Evolutionary conservation across 2,113 vertebrate genomes (phyloP), one percentile per base, ranked within the genome.

Genomic region (Phyllopteryx taeniolatus): DNA sequence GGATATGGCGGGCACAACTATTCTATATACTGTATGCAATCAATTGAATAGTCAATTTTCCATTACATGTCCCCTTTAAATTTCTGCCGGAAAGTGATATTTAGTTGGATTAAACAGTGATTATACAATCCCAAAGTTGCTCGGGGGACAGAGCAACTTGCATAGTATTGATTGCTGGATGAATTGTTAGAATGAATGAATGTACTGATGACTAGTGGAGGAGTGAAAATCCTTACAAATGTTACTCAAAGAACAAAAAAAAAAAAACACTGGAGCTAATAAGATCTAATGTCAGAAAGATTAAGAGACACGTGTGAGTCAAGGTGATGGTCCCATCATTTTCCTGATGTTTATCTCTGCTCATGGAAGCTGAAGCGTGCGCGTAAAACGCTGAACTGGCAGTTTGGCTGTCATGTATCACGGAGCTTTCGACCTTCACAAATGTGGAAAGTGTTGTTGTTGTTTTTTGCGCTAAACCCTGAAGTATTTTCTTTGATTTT

Each of bases 371-470:
- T 0, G 20, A 65, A n/a, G 39, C 62, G 65, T 11, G 72, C 35
- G 70, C 67, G n/a, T 17, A 35, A 77, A 88, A 67, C 31, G 83
- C 82, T 87, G 86, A 86, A 76, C 80, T 76, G 8, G 78, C 75
- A 39, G 77, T 74, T 77, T 76, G 71, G 73, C 77, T 72, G 86
- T 81, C 79, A 86, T 65, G 78, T 78, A 79, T 87, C 83, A 79
- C 78, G 71, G 83, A 81, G 80, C 80, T 70, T 82, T 83, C 69
- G 76, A 86, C 74, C 86, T 84, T 71, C 77, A 68, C 78, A 78
- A 77, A 82, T 39, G 65, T 74, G 72, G 56, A 66, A 72, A 73
- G 67, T 76, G 70, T 79, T n/a, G n/a, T n/a, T n/a, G 35, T 27
- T 27, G 1, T 74, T 78, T 64, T 63, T 67, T 73, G 72, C 44